phyloP scores from a whole-genome alignment of 2,888 invertebrate species.

The Ormyrus thymus region DNA sequence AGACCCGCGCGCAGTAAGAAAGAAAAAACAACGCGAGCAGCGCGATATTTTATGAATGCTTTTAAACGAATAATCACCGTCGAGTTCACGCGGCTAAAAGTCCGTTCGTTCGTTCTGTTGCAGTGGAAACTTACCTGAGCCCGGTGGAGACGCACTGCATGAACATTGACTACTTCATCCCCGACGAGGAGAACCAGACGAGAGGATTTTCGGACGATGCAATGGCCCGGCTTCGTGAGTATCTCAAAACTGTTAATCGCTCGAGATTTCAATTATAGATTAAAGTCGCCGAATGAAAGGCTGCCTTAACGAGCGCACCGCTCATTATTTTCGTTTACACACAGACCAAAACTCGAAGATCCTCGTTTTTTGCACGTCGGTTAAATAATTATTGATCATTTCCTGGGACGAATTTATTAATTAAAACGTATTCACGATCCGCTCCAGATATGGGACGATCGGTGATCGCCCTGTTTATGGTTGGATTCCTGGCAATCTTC shows the following conservation, averaged over 20 bases:
- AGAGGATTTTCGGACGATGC: slow-evolving; percentile 87
- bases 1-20: neutral
- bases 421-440: neutral
- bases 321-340: too few species aligned
- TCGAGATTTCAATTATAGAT: too few species aligned
- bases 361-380: too few species aligned
- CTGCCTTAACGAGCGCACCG: too few species aligned
- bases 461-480: slow-evolving; percentile 93
- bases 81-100: neutral
- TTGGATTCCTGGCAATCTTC: slow-evolving; percentile 93
- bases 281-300: too few species aligned
- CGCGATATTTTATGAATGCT: too few species aligned
- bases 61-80: too few species aligned
- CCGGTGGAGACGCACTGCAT: slow-evolving; percentile 96
- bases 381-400: too few species aligned
- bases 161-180: slow-evolving; percentile 95
- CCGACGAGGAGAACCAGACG: slow-evolving; percentile 90
- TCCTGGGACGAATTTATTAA: too few species aligned
- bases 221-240: slow-evolving; percentile 88
- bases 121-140: slow-evolving; percentile 91
- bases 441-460: slow-evolving; percentile 89
- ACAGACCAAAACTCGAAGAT: too few species aligned
- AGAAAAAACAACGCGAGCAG: too few species aligned
- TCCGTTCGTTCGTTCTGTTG: slow-evolving; percentile 47
- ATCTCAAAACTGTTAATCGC: neutral